Evolutionary conservation across 2,113 vertebrate species (phyloP).

Genomic region (Zosterops pallidus): DNA sequence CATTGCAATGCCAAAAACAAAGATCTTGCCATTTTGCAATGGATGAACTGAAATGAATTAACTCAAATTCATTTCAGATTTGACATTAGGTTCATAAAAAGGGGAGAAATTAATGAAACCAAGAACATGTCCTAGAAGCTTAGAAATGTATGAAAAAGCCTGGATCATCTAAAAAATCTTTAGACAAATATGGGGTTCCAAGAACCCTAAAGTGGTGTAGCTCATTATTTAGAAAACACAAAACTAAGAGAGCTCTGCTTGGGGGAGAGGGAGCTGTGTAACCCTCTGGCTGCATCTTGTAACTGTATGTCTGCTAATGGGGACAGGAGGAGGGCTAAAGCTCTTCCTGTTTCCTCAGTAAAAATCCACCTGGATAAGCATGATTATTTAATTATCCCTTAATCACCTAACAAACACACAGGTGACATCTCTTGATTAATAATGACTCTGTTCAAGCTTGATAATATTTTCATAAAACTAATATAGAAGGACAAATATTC

Average conservation of each 20-base stretch:
- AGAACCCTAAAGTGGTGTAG: background rate
- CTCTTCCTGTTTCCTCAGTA: background rate
- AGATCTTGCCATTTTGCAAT: background rate
- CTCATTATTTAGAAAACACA: background rate
- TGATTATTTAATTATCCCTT: background rate
- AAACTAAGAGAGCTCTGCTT: background rate
- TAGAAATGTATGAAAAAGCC: background rate
- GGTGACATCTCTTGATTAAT: background rate
- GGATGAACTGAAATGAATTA: background rate
- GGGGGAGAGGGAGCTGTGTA: background rate
- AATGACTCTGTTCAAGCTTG: background rate
- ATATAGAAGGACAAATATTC: background rate
- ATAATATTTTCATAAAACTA: background rate
- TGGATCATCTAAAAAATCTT: background rate
- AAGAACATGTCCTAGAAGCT: background rate
- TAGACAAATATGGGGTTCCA: background rate
- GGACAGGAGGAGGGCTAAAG: background rate
- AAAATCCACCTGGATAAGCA: background rate
- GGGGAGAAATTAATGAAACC: background rate
- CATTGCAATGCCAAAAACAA: background rate
- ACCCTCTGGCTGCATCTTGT: background rate
- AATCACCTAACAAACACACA: background rate
- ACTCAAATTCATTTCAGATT: background rate
- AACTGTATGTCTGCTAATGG: accelerated
- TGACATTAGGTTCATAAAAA: background rate